phyloP scores from a whole-genome alignment of 1,140 invertebrate species.

The Drosophila rhopaloa region DNA sequence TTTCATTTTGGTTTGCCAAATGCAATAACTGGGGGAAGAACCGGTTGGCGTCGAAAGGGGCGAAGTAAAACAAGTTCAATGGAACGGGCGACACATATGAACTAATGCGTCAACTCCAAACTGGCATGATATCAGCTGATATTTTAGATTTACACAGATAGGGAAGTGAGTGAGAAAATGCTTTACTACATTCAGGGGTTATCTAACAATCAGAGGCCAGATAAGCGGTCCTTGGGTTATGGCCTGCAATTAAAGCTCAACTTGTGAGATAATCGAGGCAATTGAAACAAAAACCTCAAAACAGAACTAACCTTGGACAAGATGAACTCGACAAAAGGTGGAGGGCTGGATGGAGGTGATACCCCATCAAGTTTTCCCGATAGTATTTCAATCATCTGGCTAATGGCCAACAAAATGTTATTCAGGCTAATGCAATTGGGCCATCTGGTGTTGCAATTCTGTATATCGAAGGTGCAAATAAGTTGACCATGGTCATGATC shows the following conservation, averaged over 20 bases:
- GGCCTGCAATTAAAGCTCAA: slow-evolving; percentile 29
- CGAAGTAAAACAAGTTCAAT: slow-evolving; percentile 35
- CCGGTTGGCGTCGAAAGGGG: slow-evolving; percentile 11
- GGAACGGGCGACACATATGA: slow-evolving; percentile 22
- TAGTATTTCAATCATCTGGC: slow-evolving; percentile 45
- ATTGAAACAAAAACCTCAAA: slow-evolving; percentile 18
- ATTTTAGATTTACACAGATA: slow-evolving; percentile 31
- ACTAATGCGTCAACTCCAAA: slow-evolving; percentile 14
- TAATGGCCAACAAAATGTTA: slow-evolving; percentile 47
- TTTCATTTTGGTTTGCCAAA: slow-evolving; percentile 26
- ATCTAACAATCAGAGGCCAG: slow-evolving; percentile 20
- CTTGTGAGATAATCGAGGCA: slow-evolving; percentile 26
- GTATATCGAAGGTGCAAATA: slow-evolving; percentile 37
- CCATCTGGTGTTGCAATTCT: slow-evolving; percentile 15
- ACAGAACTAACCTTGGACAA: slow-evolving; percentile 74
- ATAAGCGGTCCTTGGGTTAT: slow-evolving; percentile 30
- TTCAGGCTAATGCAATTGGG: slow-evolving; percentile 17
- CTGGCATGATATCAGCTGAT: slow-evolving; percentile 37
- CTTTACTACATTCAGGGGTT: slow-evolving; percentile 2
- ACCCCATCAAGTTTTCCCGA: neutral
- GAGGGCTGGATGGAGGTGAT: slow-evolving; percentile 27
- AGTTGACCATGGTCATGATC: slow-evolving; percentile 64
- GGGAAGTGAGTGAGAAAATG: slow-evolving; percentile 22
- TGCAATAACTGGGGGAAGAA: slow-evolving; percentile 28
- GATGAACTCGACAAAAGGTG: slow-evolving; percentile 9